phyloP scores from a whole-genome alignment of 1,140 invertebrate genomes.

The Antheraea mylitta region DNA sequence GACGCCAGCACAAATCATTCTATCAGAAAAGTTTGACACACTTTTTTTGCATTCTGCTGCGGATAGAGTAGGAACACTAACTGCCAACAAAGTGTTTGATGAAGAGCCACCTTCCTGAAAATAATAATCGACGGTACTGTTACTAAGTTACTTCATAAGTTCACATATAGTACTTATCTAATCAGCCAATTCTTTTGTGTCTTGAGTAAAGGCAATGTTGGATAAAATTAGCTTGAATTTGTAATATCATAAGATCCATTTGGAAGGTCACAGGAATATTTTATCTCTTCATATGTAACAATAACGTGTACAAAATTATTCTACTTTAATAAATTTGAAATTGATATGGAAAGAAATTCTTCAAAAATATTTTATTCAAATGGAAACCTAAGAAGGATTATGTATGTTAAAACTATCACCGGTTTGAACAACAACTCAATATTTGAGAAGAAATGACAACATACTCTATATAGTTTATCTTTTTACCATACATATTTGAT shows the following conservation, averaged over 20 bases:
- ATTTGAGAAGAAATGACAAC: too few relatives aligned
- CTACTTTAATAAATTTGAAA: too few relatives aligned
- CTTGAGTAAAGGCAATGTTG: not conserved
- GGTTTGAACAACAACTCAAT: too few relatives aligned
- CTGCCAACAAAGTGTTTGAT: slow-evolving; percentile 39
- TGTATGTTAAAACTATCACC: too few relatives aligned
- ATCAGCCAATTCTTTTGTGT: not conserved
- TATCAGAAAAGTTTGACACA: slow-evolving; percentile 37
- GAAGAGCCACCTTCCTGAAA: slow-evolving; percentile 45
- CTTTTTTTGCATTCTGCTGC: slow-evolving; percentile 38
- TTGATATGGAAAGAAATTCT: too few relatives aligned
- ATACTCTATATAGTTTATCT: too few relatives aligned
- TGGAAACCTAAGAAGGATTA: too few relatives aligned
- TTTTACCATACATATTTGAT: too few relatives aligned
- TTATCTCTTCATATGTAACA: not conserved
- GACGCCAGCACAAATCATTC: slow-evolving; percentile 79
- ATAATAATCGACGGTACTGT: not conserved
- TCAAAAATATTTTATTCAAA: too few relatives aligned
- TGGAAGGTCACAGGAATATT: not conserved
- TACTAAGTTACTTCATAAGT: not conserved
- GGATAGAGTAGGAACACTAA: slow-evolving; percentile 40
- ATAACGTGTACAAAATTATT: too few relatives aligned
- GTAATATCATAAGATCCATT: not conserved
- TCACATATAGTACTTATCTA: not conserved
- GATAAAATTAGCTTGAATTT: not conserved